Evolutionary conservation across 2,888 invertebrate species (phyloP).

Genomic region (Adineta ricciae): DNA sequence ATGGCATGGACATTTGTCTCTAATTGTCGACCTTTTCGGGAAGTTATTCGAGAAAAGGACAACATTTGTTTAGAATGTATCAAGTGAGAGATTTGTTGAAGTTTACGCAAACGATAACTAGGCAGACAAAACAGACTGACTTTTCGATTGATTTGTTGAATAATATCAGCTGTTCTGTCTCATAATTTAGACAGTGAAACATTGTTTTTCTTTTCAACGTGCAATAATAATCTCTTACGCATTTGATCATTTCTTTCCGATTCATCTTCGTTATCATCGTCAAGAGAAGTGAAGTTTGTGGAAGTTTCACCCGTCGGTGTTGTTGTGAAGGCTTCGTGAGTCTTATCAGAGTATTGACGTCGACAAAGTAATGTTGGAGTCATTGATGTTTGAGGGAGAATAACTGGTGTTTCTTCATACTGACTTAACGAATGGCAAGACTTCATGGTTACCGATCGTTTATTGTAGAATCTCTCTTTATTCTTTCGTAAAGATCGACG

Average conservation of each 20-base stretch:
- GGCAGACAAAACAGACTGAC: too few species aligned
- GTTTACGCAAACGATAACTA: not conserved
- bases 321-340: not conserved
- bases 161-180: not conserved
- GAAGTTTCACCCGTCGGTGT: not conserved
- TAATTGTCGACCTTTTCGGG: not conserved
- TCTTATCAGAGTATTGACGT: not conserved
- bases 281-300: not conserved
- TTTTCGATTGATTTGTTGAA: not conserved
- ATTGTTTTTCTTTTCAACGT: not conserved
- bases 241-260: not conserved
- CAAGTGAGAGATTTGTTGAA: not conserved
- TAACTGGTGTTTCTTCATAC: not conserved
- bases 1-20: not conserved
- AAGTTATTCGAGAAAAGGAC: not conserved
- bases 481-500: not conserved
- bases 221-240: not conserved
- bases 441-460: not conserved
- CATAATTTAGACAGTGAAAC: not conserved
- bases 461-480: slow-evolving; percentile 8
- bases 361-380: not conserved
- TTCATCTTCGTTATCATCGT: not conserved
- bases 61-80: not conserved
- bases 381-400: not conserved
- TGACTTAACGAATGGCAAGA: not conserved